Evolutionary conservation across 2,113 vertebrate genomes (phyloP).

Genomic region (Rhodinocichla rosea): DNA sequence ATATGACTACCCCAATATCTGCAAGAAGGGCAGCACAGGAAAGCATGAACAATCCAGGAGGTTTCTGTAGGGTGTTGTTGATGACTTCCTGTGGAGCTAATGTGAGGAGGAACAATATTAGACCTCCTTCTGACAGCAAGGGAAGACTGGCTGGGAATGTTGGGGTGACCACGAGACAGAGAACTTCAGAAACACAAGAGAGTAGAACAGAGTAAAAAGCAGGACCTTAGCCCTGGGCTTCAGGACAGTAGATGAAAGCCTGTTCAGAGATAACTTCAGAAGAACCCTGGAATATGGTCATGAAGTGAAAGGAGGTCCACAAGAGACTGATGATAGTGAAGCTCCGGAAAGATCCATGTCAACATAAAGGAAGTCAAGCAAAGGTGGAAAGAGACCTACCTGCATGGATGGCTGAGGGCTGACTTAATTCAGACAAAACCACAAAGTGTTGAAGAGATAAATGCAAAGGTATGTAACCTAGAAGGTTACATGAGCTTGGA

Average conservation of each 20-base stretch:
- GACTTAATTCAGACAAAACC: background rate
- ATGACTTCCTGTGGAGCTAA: background rate
- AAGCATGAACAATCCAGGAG: background rate
- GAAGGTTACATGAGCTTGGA: background rate
- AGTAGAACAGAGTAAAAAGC: background rate
- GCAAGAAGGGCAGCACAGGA: background rate
- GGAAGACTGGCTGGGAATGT: background rate
- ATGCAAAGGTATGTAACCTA: background rate
- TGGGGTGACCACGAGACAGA: background rate
- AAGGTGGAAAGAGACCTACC: background rate
- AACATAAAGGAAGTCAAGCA: background rate
- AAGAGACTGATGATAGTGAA: background rate
- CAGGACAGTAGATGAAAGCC: background rate
- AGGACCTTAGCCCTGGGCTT: background rate
- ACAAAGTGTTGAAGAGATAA: background rate
- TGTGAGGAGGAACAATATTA: background rate
- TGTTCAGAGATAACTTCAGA: background rate
- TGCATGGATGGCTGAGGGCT: background rate
- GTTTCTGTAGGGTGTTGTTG: background rate
- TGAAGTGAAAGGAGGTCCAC: background rate
- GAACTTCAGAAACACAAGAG: background rate
- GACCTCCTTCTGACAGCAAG: background rate
- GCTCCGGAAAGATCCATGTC: background rate
- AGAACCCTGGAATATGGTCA: background rate
- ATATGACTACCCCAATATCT: background rate